Percentiles rank a stretch among this genome's conserved stretches.
Conservation (phyloP, 2,113 vertebrate species). For the Dipodomys merriami region DNA sequence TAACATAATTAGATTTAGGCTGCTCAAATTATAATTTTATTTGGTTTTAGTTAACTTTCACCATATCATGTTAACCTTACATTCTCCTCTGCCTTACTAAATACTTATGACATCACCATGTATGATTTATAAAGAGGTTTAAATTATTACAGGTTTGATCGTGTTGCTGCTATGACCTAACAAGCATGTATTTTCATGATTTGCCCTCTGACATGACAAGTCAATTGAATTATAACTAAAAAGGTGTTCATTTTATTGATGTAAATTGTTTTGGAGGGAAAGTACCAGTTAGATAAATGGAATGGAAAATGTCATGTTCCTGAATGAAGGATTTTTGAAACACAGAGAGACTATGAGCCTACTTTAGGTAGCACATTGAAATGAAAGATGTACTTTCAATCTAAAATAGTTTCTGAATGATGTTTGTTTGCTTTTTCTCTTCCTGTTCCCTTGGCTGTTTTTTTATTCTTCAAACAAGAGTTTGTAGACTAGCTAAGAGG, state of each 20-base stretch:
- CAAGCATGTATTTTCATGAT: constrained; percentile 8
- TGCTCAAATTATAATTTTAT: constrained; percentile 2
- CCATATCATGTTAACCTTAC: neutral
- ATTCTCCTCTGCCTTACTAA: constrained; percentile 36
- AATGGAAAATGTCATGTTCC: constrained; percentile 63
- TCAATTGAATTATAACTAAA: constrained; percentile 58
- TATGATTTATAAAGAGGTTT: constrained; percentile 1
- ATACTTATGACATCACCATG: constrained; percentile 47
- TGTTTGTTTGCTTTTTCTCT: constrained; percentile 68
- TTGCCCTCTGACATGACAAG: constrained; percentile 57
- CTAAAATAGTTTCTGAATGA: constrained; percentile 47
- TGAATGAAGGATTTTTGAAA: constrained; percentile 60
- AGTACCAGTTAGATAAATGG: constrained; percentile 40
- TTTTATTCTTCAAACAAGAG: constrained; percentile 51
- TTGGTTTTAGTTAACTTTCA: neutral
- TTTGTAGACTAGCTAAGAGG: constrained; percentile 37
- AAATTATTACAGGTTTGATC: constrained; percentile 54
- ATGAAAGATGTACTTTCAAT: constrained; percentile 53
- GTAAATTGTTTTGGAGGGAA: constrained; percentile 65
- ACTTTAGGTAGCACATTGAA: constrained; percentile 19
- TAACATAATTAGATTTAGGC: neutral
- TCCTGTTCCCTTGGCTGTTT: constrained; percentile 59
- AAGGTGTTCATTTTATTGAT: constrained; percentile 56
- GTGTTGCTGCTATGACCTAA: constrained; percentile 49
- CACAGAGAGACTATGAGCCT: neutral